Evolutionary conservation across 2,888 invertebrate species (phyloP), one percentile per base, ranked within the genome.

Genomic region (Latrodectus elegans): DNA sequence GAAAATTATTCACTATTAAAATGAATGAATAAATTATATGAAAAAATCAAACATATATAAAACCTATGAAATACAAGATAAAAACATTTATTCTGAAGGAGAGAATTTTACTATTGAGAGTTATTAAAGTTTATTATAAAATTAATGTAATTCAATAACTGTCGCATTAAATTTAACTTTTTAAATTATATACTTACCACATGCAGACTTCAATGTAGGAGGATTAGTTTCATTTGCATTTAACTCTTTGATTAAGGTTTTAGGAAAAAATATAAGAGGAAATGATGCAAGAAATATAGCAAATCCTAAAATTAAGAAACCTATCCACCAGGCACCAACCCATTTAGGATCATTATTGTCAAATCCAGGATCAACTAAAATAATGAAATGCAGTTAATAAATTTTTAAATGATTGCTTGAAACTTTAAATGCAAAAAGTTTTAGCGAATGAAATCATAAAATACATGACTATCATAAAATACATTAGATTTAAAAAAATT

Each of bases 311-410:
- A 90, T 64, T 14, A 90, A 26, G 84, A 91, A 91, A 51, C 91
- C 91, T 17, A 91, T 82, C 91, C 91, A 91, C 91, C 91, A 91
- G 26, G 91, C 91, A 71, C 91, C 91, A 10, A 91, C 86, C 89
- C 90, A 91, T 71, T 90, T 86, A 15, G 91, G 90, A 81, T 91
- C 91, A 22, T 83, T 85, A 14, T 74, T 71, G 22, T 73, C 75
- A 72, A 90, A 89, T 38, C 89, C 89, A n/a, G 91, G 90, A 75
- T 86, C 79, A 78, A 79, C 89, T 89, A 55, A 14, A 38, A 22
- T n/a, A 26, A 26, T 38, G 8, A 64, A 64, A 72, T 12, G 51
- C 14, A 70, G 15, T 70, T 22, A 77, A 60, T 6, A 11, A 75
- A 8, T 15, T n/a, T 55, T 12, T 64, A 53, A 53, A 17, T 8